These are phyloP conservation scores for Cyprinus carpio DNA, from an alignment of 2,113 vertebrate genomes.

Conservation along the genomic window DNA sequence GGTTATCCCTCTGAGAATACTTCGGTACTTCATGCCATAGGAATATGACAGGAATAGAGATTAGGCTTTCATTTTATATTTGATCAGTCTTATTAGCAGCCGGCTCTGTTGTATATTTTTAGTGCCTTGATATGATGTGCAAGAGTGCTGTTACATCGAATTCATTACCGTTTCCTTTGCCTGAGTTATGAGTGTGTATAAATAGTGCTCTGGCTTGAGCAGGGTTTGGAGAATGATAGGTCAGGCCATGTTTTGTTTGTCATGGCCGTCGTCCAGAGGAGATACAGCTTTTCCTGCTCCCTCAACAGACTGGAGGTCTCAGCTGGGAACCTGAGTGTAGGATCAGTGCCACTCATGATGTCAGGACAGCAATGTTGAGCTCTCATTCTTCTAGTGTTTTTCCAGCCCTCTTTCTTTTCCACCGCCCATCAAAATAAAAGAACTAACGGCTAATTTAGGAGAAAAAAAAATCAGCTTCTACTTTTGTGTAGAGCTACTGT, in stretches of 20 bases:
- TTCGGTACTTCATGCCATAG: not conserved
- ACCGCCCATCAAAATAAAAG: not conserved
- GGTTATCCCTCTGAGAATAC: constrained; percentile 12
- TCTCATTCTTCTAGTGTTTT: too few species aligned
- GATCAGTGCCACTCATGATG: too few species aligned
- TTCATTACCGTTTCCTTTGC: constrained; percentile 18
- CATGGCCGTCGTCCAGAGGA: constrained; percentile 34
- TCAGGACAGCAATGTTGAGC: too few species aligned
- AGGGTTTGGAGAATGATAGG: not conserved
- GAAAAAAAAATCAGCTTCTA: not conserved
- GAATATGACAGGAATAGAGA: constrained; percentile 16
- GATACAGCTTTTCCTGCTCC: constrained; percentile 12
- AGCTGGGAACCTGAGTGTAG: constrained; percentile 18
- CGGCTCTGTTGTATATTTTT: constrained; percentile 10
- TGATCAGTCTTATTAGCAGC: not conserved
- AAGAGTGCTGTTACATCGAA: constrained; percentile 6
- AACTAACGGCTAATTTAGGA: not conserved
- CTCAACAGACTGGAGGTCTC: constrained; percentile 16
- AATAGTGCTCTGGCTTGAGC: constrained; percentile 32
- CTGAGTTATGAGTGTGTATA: constrained; percentile 10
- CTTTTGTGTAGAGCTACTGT: not conserved
- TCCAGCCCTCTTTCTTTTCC: not conserved
- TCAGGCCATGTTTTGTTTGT: constrained; percentile 32
- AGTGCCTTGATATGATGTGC: not conserved
- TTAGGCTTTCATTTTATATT: not conserved